These are phyloP conservation scores for Drosophila repleta DNA, from an alignment of 1,140 invertebrate genomes.

Conservation along the genomic window DNA sequence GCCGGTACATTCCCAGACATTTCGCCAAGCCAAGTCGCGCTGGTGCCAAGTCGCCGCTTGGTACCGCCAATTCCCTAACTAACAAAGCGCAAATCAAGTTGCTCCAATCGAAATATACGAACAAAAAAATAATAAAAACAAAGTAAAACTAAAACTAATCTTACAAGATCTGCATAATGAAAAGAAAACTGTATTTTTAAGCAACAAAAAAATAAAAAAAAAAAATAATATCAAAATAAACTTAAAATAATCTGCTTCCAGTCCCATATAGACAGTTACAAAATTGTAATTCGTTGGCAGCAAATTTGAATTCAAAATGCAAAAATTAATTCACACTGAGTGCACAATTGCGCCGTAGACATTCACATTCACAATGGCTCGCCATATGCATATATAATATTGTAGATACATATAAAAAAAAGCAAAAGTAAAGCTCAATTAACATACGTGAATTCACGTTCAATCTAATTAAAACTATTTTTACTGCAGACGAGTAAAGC, in stretches of 20 bases:
- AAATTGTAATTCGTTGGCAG: constrained; percentile 2
- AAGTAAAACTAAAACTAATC: constrained; percentile 10
- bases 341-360: constrained; percentile 29
- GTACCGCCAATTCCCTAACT: constrained; percentile 39
- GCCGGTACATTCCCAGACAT: constrained; percentile 66
- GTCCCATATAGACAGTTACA: neutral
- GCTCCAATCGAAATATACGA: neutral
- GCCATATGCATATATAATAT: constrained; percentile 20
- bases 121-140: neutral
- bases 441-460: constrained; percentile 18
- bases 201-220: neutral
- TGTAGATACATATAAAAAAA: neutral
- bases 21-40: constrained; percentile 39
- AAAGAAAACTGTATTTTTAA: constrained; percentile 14
- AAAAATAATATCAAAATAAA: neutral
- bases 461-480: constrained; percentile 2
- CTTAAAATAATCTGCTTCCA: neutral
- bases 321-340: constrained; percentile 13
- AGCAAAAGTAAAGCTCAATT: constrained; percentile 9
- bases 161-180: constrained; percentile 26
- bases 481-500: neutral
- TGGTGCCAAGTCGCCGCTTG: constrained; percentile 68
- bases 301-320: constrained; percentile 11
- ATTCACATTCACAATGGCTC: constrained; percentile 11
- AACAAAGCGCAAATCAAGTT: neutral